phyloP scores from a whole-genome alignment of 2,797 vertebrate species.

The Menidia menidia region DNA sequence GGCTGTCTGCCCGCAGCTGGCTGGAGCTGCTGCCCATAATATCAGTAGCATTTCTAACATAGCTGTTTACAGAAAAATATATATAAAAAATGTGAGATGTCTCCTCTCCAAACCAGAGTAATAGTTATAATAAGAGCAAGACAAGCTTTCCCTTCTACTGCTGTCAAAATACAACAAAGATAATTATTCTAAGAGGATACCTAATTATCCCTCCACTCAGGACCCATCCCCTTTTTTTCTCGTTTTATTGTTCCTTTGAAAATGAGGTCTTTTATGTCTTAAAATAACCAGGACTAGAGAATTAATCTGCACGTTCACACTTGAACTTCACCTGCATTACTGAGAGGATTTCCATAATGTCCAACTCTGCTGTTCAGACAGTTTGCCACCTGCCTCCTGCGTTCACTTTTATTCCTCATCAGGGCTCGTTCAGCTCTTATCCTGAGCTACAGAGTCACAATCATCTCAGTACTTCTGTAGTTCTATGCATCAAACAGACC shows the following conservation, averaged over 20 bases:
- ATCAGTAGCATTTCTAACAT: too few species aligned
- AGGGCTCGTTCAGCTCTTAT: constrained; percentile 49
- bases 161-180: constrained; percentile 49
- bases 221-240: constrained; percentile 41
- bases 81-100: too few species aligned
- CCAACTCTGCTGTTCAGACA: constrained; percentile 50
- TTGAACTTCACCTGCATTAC: constrained; percentile 61
- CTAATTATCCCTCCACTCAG: constrained; percentile 64
- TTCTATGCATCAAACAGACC: constrained; percentile 31
- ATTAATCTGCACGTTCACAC: constrained; percentile 32
- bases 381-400: constrained; percentile 29
- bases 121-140: constrained; percentile 22
- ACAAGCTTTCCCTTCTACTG: constrained; percentile 27
- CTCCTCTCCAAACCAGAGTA: too few species aligned
- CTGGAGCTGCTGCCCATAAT: too few species aligned
- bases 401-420: constrained; percentile 33
- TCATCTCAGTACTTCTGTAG: neutral
- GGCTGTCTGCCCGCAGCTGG: too few species aligned
- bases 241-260: constrained; percentile 59
- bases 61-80: too few species aligned
- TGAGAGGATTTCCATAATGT: constrained; percentile 56
- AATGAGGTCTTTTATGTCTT: constrained; percentile 59
- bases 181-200: constrained; percentile 57
- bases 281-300: constrained; percentile 68
- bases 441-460: constrained; percentile 26